A percentile compares a stretch with the other conserved stretches of the same genome.
Conservation (phyloP, 2,797 vertebrate species). For the Acrossocheilus wenchowensis region DNA sequence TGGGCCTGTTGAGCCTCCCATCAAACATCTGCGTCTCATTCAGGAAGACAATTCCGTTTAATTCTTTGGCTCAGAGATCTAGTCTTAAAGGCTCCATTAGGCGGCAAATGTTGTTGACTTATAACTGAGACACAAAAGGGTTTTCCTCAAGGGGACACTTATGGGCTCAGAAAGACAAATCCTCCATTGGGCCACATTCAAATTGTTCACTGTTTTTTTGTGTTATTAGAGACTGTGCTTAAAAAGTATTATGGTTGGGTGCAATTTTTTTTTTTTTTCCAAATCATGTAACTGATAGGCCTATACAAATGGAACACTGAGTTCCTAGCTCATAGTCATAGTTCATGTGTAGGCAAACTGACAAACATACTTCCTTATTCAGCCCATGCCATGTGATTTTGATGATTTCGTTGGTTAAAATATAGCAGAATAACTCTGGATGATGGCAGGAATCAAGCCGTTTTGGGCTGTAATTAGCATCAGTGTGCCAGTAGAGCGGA, state of each 20-base stretch:
- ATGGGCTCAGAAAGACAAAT: slow-evolving; percentile 19
- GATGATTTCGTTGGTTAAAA: slow-evolving; percentile 67
- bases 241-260: too few relatives aligned
- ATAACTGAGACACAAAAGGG: neutral
- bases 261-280: neutral
- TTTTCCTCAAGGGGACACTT: neutral
- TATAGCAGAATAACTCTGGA: slow-evolving; percentile 38
- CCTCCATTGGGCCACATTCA: neutral
- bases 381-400: slow-evolving; percentile 59
- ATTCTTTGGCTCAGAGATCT: slow-evolving; percentile 11
- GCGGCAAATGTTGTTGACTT: neutral
- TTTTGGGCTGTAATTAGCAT: slow-evolving; percentile 64
- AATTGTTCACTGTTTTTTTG: neutral
- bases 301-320: neutral
- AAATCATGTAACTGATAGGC: neutral
- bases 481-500: slow-evolving; percentile 55
- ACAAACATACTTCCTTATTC: neutral
- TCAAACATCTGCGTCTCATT: neutral
- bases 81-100: neutral
- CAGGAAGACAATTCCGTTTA: neutral
- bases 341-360: neutral
- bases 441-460: slow-evolving; percentile 50
- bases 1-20: neutral
- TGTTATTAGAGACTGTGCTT: neutral
- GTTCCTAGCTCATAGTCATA: neutral